Evolutionary conservation across 1,140 invertebrate genomes (phyloP), one percentile per base, ranked within the genome.

Genomic region (Trachymyrmex septentrionalis): DNA sequence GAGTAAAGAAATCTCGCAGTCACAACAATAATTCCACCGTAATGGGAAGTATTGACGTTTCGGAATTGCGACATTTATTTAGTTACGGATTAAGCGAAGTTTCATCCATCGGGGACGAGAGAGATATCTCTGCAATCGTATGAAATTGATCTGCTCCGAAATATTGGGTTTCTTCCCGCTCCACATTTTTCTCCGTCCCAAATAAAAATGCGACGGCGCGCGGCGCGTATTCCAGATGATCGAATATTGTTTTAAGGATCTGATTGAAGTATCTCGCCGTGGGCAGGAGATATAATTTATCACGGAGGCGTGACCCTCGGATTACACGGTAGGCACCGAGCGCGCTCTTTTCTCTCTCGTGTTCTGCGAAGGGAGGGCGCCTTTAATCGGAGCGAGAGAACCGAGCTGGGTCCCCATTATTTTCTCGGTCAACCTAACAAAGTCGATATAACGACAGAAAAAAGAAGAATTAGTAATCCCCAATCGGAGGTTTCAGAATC

Each of bases 301-400:
- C 80, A 75, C 80, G 50, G 69, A 75, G 69, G 80, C 80, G 80
- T 84, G 80, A 84, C 75, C 80, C 80, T 73, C 80, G 55, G 80
- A 84, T 84, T 84, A 84, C 80, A 84, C 80, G 80, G 55, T 84
- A 55, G 69, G 61, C 50, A 84, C 80, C 80, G 44, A 24, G 80
- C 55, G 24, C n/a, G 4, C 80, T 73, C 69, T 75, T 84, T 61
- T 84, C 80, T 84, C 67, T 72, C 69, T 61, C 71, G 3, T 55
- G 80, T 84, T 84, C 80, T 57, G 59, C 55, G 69, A 84, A 84
- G 80, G 80, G 69, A 84, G 80, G 69, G 69, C 69, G 69, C 61
- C 80, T 84, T 84, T 84, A 84, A 84, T 84, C 80, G 80, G 80
- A 84, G 80, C 80, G 80, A 84, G 80, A 84, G 80, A 82, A 73